Evolutionary conservation across 2,113 vertebrate species (phyloP), one percentile per base, ranked within the genome.

Genomic region (Perognathus longimembris): DNA sequence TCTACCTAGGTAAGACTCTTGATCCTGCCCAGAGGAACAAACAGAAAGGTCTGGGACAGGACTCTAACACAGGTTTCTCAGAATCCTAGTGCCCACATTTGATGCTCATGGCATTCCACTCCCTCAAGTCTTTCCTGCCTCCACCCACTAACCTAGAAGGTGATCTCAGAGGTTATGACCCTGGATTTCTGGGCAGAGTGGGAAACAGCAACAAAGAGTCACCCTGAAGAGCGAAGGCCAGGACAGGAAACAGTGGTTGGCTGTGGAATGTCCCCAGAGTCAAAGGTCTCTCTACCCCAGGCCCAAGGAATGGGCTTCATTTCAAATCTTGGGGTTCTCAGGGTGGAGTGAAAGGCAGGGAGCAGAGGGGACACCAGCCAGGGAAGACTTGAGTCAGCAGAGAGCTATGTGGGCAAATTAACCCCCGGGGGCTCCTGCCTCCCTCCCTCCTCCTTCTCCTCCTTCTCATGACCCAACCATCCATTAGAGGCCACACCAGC

Each of bases 401-500:
- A 88, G 70, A 97, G 88, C 84, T 94, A 94, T 96, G 95, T 63
- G 63, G 45, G 84, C 69, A 95, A 86, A 93, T 81, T 83, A 96
- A 95, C 75, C 92, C 90, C 86, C 34, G 67, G 71, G 81, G 92
- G 70, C 92, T 89, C 69, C 89, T 9, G 1, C 89, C 63, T 92
- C 50, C 79, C 80, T 93, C 67, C 90, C 81, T 89, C 85, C 93
- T 88, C 86, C 93, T 87, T 85, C 17, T 54, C 50, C 50, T 89
- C 90, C 81, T 89, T 81, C 92, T 87, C 70, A 24, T 88, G 92
- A 95, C 42, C 93, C 94, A 96, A 84, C 80, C 92, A 95, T 50
- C 95, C 94, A 96, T 94, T 82, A 97, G 97, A 95, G 32, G 95
- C 80, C 74, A 24, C 91, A 96, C 97, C 88, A 91, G 97, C 84